Base-by-base conservation (phyloP, 2,888 invertebrate genomes). In the Ochlodes sylvanus region DNA sequence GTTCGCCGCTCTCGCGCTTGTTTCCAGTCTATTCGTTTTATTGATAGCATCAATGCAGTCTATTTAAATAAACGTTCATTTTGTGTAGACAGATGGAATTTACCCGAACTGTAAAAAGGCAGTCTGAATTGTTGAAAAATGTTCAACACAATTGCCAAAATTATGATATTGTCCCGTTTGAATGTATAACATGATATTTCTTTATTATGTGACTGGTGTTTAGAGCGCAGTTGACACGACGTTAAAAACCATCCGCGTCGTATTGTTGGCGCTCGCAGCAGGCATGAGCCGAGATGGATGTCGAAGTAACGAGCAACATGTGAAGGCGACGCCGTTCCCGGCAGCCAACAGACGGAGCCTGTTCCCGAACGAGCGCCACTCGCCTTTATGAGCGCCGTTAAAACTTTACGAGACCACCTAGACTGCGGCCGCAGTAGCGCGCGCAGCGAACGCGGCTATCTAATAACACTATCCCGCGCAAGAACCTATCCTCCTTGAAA, bases 381-480 rank as follows among this genome's bases (percentile, higher is more conserved):
- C 60, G 60, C 44, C 44, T 60, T 60, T 60, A 60, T 60, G 21
- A 44, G 32, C 27, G 60, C 60, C 7, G 44, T 60, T 60, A 60
- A 60, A 60, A 44, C 27, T 60, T 60, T 60, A 60, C 60, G 60
- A 60, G 60, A 60, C 60, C 60, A 32, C 60, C 15, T 15, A 15
- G 15, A 4, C n/a, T 7, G 58, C 17, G 42, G n/a, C 19, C 42
- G n/a, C 5, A 5, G 14, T 58, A 42, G 42, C n/a, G 17, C 0
- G 58, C 42, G 42, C 7, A 58, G 58, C 42, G 58, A 7, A 0
- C 19, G 21, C 58, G 42, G 15, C 7, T 44, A 17, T 7, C 7
- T 2, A 0, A 15, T 42, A 15, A 15, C 15, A 38, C 38, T 9
- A 9, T 9, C 12, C 12, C 12, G 12, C 10, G 10, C 7, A 10